phyloP scores from a whole-genome alignment of 2,888 invertebrate genomes.

The Lampropteryx suffumata region DNA sequence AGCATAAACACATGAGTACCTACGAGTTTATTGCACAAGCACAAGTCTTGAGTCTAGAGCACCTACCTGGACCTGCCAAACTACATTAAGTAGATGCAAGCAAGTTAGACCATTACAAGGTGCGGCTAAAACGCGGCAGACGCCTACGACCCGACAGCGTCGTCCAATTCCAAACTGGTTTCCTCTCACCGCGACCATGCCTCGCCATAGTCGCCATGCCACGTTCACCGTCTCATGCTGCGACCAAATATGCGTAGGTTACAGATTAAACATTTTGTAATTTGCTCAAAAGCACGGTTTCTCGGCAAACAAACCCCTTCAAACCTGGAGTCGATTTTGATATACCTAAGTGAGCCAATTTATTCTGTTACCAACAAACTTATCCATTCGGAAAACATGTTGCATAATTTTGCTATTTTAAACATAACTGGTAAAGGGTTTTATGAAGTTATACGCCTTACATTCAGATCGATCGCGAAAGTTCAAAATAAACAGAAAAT shows the following conservation, averaged over 20 bases:
- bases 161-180: conserved; percentile 66
- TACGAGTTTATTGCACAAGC: conserved; percentile 2
- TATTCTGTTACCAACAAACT: neutral
- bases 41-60: too few relatives aligned
- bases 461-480: too few relatives aligned
- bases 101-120: conserved; percentile 35
- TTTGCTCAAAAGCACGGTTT: conserved; percentile 7
- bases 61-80: conserved; percentile 8
- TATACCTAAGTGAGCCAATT: neutral
- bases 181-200: conserved; percentile 68
- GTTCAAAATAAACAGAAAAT: neutral
- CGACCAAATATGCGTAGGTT: conserved; percentile 22
- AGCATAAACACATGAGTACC: too few relatives aligned
- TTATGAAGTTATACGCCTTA: too few relatives aligned
- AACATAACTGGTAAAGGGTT: too few relatives aligned
- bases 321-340: neutral
- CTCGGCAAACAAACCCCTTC: neutral
- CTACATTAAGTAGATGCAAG: conserved; percentile 10
- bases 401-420: too few relatives aligned
- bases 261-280: conserved; percentile 20
- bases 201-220: conserved; percentile 20
- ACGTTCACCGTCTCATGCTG: conserved; percentile 35
- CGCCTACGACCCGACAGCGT: conserved; percentile 53
- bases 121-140: conserved; percentile 58
- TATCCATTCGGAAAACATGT: too few relatives aligned